phyloP scores from a whole-genome alignment of 2,888 invertebrate species.

The Deilephila elpenor region DNA sequence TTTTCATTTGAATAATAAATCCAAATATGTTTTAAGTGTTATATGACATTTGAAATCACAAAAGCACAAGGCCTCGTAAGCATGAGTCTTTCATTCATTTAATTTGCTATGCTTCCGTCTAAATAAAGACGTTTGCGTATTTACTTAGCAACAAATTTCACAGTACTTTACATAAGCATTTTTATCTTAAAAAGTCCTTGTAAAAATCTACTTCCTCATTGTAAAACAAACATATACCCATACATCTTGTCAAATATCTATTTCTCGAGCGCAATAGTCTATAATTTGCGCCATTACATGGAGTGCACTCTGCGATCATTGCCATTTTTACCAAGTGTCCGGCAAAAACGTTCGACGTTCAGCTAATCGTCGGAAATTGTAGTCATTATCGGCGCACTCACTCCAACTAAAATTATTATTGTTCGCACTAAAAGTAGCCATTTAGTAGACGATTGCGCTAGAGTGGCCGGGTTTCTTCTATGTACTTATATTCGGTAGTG shows the following conservation, averaged over 20 bases:
- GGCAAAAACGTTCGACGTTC: slow-evolving; percentile 69
- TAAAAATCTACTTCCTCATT: not conserved
- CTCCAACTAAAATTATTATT: slow-evolving; percentile 82
- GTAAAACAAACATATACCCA: not conserved
- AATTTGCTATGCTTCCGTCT: too few species aligned
- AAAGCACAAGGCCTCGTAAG: too few species aligned
- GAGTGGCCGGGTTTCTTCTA: slow-evolving; percentile 51
- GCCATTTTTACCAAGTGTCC: slow-evolving; percentile 76
- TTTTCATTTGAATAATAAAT: too few species aligned
- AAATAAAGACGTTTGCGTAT: too few species aligned
- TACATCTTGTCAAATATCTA: not conserved
- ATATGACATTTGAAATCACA: too few species aligned
- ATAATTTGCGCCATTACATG: slow-evolving; percentile 49
- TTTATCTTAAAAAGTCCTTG: too few species aligned
- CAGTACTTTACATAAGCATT: too few species aligned
- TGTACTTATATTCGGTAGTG: slow-evolving; percentile 35
- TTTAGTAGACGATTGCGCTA: slow-evolving; percentile 71
- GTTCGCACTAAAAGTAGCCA: slow-evolving; percentile 82
- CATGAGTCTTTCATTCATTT: too few species aligned
- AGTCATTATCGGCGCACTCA: slow-evolving; percentile 81
- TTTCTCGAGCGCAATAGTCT: not conserved
- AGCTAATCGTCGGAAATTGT: slow-evolving; percentile 83
- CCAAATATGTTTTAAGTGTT: too few species aligned
- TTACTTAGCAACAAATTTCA: too few species aligned
- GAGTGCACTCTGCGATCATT: slow-evolving; percentile 57